These are phyloP conservation scores for Heptranchias perlo DNA, from an alignment of 2,113 vertebrate genomes.

Conservation along the genomic window DNA sequence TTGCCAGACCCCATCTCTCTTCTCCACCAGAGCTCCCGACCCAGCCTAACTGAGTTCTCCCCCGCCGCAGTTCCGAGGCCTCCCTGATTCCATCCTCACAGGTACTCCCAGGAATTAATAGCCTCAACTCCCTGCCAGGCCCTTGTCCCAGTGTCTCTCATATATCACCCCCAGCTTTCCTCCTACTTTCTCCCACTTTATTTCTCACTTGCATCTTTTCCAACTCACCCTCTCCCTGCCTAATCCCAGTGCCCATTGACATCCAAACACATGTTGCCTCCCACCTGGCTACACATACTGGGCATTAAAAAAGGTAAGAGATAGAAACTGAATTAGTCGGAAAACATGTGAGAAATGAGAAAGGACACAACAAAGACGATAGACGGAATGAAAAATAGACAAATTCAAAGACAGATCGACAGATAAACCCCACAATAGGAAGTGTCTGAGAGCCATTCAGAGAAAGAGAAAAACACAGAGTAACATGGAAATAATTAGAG, in stretches of 20 bases:
- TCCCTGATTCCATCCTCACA: neutral
- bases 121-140: neutral
- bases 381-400: neutral
- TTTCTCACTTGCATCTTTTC: neutral
- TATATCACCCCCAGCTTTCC: neutral
- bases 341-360: neutral
- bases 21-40: neutral
- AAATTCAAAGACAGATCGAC: neutral
- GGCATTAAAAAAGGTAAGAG: neutral
- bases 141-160: neutral
- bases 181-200: neutral
- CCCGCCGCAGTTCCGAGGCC: neutral
- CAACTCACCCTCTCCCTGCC: neutral
- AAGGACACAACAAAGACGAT: neutral
- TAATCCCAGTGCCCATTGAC: neutral
- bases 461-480: neutral
- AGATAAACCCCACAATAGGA: neutral
- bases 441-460: neutral
- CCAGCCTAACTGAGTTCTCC: neutral
- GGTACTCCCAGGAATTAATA: neutral
- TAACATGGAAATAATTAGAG: neutral
- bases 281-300: neutral
- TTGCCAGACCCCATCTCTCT: neutral
- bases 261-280: neutral
- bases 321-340: neutral